These are phyloP conservation scores for Phyllotreta cruciferae DNA, from an alignment of 2,888 invertebrate species.

Conservation along the genomic window DNA sequence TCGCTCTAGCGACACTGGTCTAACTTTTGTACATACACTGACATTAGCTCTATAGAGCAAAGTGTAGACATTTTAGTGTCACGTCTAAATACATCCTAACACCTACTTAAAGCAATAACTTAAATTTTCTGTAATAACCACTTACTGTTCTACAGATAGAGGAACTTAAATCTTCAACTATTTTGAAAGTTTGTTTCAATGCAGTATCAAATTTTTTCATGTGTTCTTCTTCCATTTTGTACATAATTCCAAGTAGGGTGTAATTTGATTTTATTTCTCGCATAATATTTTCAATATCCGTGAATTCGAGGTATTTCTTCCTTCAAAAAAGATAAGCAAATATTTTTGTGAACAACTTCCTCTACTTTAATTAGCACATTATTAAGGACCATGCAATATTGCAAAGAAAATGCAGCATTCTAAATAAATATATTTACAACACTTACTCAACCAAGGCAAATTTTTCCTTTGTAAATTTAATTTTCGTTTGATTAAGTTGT, in stretches of 20 bases:
- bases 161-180: slow-evolving; percentile 39
- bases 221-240: slow-evolving; percentile 40
- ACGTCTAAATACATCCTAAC: too few species aligned
- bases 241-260: slow-evolving; percentile 37
- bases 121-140: slow-evolving; percentile 1
- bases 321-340: slow-evolving; percentile 32
- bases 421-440: too few species aligned
- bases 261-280: slow-evolving; percentile 38
- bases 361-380: too few species aligned
- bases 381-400: slow-evolving; percentile 58
- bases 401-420: too few species aligned
- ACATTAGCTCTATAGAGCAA: too few species aligned
- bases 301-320: slow-evolving; percentile 27
- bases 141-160: slow-evolving; percentile 42
- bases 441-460: too few species aligned
- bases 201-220: slow-evolving; percentile 40
- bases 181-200: slow-evolving; percentile 39
- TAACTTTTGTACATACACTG: too few species aligned
- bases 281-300: slow-evolving; percentile 37
- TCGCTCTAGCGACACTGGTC: too few species aligned
- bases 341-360: slow-evolving; percentile 12
- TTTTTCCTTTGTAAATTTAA: too few species aligned
- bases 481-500: too few species aligned
- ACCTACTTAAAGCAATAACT: too few species aligned
- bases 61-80: too few species aligned